Conservation (phyloP, 2,113 vertebrate genomes). For the Coptodon bakossiorum region DNA sequence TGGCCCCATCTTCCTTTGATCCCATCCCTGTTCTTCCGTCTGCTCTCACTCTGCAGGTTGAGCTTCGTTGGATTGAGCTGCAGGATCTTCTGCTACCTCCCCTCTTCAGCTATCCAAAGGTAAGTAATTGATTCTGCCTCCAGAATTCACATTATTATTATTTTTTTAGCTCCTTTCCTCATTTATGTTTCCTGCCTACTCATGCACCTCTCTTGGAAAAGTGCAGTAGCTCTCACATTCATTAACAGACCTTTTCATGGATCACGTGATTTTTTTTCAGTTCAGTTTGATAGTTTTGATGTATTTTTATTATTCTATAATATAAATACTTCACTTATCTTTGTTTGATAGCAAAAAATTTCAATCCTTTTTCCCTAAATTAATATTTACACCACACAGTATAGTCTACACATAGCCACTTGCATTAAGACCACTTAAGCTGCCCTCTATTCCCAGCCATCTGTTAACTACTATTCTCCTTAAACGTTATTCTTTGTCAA, state of each 20-base stretch:
- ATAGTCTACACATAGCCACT: neutral
- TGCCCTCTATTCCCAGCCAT: neutral
- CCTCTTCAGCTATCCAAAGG: slow-evolving; percentile 12
- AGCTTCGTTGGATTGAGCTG: slow-evolving; percentile 22
- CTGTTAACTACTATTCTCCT: neutral
- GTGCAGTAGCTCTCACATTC: neutral
- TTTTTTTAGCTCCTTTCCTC: neutral
- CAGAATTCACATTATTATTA: neutral
- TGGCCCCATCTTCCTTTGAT: slow-evolving; percentile 6
- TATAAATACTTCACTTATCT: neutral
- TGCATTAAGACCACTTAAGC: slow-evolving; percentile 7
- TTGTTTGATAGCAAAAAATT: neutral
- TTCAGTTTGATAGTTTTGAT: neutral
- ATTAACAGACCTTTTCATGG: neutral
- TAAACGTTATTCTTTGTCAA: neutral
- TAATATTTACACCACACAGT: neutral
- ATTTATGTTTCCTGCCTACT: neutral
- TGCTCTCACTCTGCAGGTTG: slow-evolving; percentile 19
- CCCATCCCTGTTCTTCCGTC: slow-evolving; percentile 5
- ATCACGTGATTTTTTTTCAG: neutral
- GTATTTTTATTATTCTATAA: neutral
- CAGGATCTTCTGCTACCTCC: neutral
- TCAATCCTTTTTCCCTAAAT: neutral
- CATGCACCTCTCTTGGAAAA: neutral
- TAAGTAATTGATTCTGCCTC: slow-evolving; percentile 1